Base-by-base conservation (phyloP, 2,113 vertebrate genomes). In the Apteryx mantelli region DNA sequence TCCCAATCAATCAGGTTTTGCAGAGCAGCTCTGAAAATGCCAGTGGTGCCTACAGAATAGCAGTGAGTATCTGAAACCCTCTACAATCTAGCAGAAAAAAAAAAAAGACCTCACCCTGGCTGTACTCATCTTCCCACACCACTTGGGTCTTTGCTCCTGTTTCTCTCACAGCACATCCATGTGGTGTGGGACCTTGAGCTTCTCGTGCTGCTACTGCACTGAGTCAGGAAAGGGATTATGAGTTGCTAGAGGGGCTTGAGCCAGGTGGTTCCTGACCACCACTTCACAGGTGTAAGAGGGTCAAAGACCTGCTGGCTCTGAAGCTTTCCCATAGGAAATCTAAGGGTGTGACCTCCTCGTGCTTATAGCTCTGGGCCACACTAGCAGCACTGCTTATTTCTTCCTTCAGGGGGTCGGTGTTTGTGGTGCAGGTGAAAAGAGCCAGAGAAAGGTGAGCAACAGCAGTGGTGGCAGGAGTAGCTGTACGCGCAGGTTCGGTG, bases 1-100 rank as follows among this genome's bases (percentile, higher is more conserved):
- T 32, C 13, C 38, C 24, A 21, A 0, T 2, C 24, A 21, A 0
- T 2, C 9, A 21, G 26, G 13, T 5, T 64, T 34, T 82, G n/a
- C 34, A 12, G 63, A n/a, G 17, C 11, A 68, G 18, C 21, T 30
- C 1, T 42, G 44, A 70, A 69, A 69, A 34, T 70, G 68, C 21
- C 32, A 48, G 24, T 21, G 46, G 14, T 85, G 11, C 61, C 34
- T 61, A 64, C 15, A 73, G 50, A 60, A 63, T 4, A 64, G 6
- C 13, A 48, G 10, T 21, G 30, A 44, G 13, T n/a, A 34, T 17
- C 36, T 44, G 11, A 71, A 75, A 50, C n/a, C 34, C 5, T 11
- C 3, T 3, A 25, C 6, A 14, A 44, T 13, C 26, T 20, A 36
- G 4, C 36, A 52, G 36, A 28, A 86, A 56, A 80, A 79, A 56